A percentile compares a stretch with the other conserved stretches of the same genome.
Conservation (phyloP, 2,888 invertebrate species). For the Dryocosmus kuriphilus region DNA sequence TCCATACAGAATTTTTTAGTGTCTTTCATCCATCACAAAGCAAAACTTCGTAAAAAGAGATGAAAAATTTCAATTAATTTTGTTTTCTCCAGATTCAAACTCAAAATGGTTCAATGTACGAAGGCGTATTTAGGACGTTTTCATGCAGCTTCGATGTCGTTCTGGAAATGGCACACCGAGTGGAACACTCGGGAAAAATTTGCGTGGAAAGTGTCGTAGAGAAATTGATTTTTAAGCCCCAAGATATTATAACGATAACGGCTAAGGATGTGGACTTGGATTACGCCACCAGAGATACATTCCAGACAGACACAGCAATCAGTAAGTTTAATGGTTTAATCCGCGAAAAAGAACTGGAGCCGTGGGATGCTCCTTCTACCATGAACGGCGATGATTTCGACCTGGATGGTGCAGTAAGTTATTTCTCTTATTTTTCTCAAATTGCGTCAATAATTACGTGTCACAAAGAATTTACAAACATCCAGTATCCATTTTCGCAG, state of each 20-base stretch:
- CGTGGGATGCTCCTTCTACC: slow-evolving; percentile 86
- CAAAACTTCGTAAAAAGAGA: not conserved
- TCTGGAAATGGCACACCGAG: slow-evolving; percentile 91
- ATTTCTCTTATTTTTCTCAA: slow-evolving; percentile 18
- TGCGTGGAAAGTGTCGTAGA: slow-evolving; percentile 86
- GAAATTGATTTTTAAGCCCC: slow-evolving; percentile 89
- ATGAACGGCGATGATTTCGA: slow-evolving; percentile 83
- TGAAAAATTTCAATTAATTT: slow-evolving; percentile 9
- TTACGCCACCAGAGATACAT: slow-evolving; percentile 92
- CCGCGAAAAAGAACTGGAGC: slow-evolving; percentile 90
- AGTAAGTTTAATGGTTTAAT: slow-evolving; percentile 89
- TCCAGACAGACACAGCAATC: slow-evolving; percentile 93
- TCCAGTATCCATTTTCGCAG: slow-evolving; percentile 60
- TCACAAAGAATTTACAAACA: not conserved
- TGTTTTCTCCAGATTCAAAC: slow-evolving; percentile 82
- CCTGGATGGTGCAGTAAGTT: slow-evolving; percentile 83
- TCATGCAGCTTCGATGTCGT: slow-evolving; percentile 93
- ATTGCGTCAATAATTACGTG: not conserved
- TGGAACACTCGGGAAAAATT: slow-evolving; percentile 84
- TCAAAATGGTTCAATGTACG: slow-evolving; percentile 90
- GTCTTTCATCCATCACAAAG: too few relatives aligned
- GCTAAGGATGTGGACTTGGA: slow-evolving; percentile 93
- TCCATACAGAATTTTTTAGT: too few relatives aligned
- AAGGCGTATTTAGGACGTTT: slow-evolving; percentile 94
- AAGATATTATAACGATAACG: slow-evolving; percentile 90